Percentiles rank a stretch among this genome's conserved stretches.
Conservation (phyloP, 2,113 vertebrate species). For the Myrmophylax atrothorax region DNA sequence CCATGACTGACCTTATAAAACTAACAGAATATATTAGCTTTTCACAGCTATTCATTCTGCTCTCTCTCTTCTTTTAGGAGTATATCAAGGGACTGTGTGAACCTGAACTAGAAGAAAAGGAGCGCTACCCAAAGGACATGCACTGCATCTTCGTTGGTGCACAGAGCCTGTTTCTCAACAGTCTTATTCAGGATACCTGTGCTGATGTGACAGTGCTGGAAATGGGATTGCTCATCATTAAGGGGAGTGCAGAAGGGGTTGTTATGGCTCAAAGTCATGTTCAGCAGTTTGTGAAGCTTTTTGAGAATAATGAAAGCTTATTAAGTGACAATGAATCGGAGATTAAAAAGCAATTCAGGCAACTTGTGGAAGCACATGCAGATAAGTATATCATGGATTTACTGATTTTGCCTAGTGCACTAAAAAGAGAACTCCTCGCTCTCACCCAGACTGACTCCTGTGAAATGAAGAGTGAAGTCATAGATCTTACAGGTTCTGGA, state of each 20-base stretch:
- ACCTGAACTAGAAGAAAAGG: conserved; percentile 89
- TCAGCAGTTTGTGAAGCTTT: conserved; percentile 93
- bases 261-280: conserved; percentile 94
- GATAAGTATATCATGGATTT: conserved; percentile 97
- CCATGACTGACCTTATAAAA: not conserved
- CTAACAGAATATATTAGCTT: not conserved
- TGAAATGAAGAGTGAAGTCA: not conserved
- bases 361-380: conserved; percentile 88
- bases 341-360: conserved; percentile 89
- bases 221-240: conserved; percentile 83
- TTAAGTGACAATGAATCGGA: conserved; percentile 80
- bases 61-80: conserved; percentile 77
- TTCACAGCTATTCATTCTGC: not conserved
- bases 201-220: conserved; percentile 88
- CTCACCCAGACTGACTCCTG: conserved; percentile 74
- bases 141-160: conserved; percentile 95
- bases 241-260: conserved; percentile 88
- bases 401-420: conserved; percentile 89
- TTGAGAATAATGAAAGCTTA: conserved; percentile 85
- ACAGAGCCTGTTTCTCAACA: conserved; percentile 87
- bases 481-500: conserved; percentile 36
- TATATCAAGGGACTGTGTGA: conserved; percentile 94
- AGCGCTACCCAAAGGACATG: conserved; percentile 93
- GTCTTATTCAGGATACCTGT: conserved; percentile 89
- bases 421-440: conserved; percentile 90